Evolutionary conservation across 1,140 invertebrate species (phyloP), one percentile per base, ranked within the genome.

Genomic region (Dinothrombium tinctorium): DNA sequence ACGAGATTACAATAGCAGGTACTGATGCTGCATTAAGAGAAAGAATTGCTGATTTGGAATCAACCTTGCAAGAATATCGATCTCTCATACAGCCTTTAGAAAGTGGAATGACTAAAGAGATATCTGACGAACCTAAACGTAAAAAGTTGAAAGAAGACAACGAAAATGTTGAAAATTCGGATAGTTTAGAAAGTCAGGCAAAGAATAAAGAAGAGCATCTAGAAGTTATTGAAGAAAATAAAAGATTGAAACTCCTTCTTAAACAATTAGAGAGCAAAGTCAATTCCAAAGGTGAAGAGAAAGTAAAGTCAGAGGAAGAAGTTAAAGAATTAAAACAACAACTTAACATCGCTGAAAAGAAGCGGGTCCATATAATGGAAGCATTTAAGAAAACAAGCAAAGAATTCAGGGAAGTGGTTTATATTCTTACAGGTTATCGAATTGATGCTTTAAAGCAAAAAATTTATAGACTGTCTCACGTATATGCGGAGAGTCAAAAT

Each of bases 381-480:
- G 74, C 70, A 33, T 87, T 82, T 51, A 76, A 75, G 49, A 71
- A 71, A 17, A 74, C 72, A 1, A 73, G 72, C 47, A 71, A 75
- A 47, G 79, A 87, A 52, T 82, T 82, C 52, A 67, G 81, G 33
- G 74, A 87, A 53, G 73, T 79, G 0, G 72, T 73, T 52, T 86
- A 83, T 49, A 72, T 74, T 59, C 59, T 89, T 4, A 68, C 81
- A 36, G 83, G 82, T 17, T 90, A 81, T 64, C 71, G 76, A 52
- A 69, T 90, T 31, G 80, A 87, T 56, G 69, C 72, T 38, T 65
- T 67, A 2, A 62, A 64, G 40, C 57, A 66, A 28, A 64, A 65
- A n/a, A 60, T 63, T 44, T 74, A 72, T 51, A 65, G 67, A 48
- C 58, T 90, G 42, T 75, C 71, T 28, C 83, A 72, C 58, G 75